These are phyloP conservation scores for Onychomys torridus DNA, from an alignment of 2,797 vertebrate species.

Conservation along the genomic window DNA sequence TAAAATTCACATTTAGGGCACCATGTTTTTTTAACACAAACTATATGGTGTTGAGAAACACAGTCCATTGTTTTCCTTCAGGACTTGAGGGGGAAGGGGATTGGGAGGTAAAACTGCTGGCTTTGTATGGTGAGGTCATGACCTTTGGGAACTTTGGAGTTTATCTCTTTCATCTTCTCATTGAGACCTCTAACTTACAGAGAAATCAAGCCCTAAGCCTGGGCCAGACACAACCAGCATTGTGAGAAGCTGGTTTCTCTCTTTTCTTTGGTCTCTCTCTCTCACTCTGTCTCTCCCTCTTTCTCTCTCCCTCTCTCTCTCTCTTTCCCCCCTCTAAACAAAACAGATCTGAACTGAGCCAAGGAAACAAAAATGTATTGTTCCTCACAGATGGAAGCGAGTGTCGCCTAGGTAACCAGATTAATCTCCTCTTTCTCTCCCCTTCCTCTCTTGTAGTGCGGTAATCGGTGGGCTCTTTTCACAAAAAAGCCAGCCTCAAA, in stretches of 20 bases:
- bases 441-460: slow-evolving; percentile 97
- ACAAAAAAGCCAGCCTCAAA: slow-evolving; percentile 99
- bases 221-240: slow-evolving; percentile 95
- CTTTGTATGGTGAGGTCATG: slow-evolving; percentile 95
- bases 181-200: slow-evolving; percentile 90
- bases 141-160: slow-evolving; percentile 94
- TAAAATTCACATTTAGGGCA: slow-evolving; percentile 57
- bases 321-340: slow-evolving; percentile 90
- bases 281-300: slow-evolving; percentile 87
- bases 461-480: slow-evolving; percentile 99
- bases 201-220: slow-evolving; percentile 89
- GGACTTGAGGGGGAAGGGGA: slow-evolving; percentile 91
- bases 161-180: slow-evolving; percentile 90
- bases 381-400: slow-evolving; percentile 99
- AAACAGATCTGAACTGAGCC: slow-evolving; percentile 99
- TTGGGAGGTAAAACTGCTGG: slow-evolving; percentile 93
- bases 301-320: slow-evolving; percentile 72
- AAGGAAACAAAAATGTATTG: slow-evolving; percentile 99
- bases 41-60: slow-evolving; percentile 87
- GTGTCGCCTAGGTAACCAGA: slow-evolving; percentile 99
- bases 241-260: slow-evolving; percentile 93
- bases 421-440: slow-evolving; percentile 99
- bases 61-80: slow-evolving; percentile 98
- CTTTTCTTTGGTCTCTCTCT: slow-evolving; percentile 85
- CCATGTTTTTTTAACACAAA: slow-evolving; percentile 83